Conservation (phyloP, 2,888 invertebrate genomes). For the Anodontia alba region DNA sequence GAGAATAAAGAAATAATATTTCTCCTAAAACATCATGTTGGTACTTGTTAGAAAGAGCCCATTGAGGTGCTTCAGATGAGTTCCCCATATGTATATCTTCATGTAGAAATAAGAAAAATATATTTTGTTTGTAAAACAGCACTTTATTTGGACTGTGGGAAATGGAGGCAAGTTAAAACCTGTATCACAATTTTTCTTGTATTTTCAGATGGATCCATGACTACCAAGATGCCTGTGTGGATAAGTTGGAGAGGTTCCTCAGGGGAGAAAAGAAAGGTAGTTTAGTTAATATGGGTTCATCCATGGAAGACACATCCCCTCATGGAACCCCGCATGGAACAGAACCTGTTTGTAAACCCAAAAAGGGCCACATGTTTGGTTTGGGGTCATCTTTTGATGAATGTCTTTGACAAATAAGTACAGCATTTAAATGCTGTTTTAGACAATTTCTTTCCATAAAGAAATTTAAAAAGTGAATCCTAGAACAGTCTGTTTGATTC, state of each 20-base stretch:
- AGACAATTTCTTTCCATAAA: background rate
- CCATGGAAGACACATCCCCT: slow-evolving; percentile 52
- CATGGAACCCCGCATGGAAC: slow-evolving; percentile 47
- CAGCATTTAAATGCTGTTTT: slow-evolving; percentile 13
- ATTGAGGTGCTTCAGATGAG: too few species aligned
- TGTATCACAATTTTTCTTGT: too few species aligned
- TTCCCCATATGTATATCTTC: too few species aligned
- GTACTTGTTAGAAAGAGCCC: too few species aligned
- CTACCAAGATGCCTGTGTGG: slow-evolving; percentile 99
- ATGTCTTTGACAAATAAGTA: slow-evolving; percentile 33
- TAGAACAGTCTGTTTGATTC: too few species aligned
- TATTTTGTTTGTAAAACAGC: too few species aligned
- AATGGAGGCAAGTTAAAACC: too few species aligned
- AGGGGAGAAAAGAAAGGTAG: slow-evolving; percentile 71
- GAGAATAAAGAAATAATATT: too few species aligned
- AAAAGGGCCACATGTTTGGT: slow-evolving; percentile 47
- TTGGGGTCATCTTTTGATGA: slow-evolving; percentile 59
- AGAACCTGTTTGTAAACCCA: slow-evolving; percentile 36
- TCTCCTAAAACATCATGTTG: too few species aligned
- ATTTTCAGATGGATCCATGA: slow-evolving; percentile 95
- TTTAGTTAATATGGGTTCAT: slow-evolving; percentile 50
- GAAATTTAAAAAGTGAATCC: background rate
- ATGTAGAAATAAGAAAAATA: too few species aligned
- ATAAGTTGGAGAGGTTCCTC: slow-evolving; percentile 99
- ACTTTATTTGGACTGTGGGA: too few species aligned